Evolutionary conservation across 2,797 vertebrate genomes (phyloP), one percentile per base, ranked within the genome.

Genomic region (Muscicapa striata): DNA sequence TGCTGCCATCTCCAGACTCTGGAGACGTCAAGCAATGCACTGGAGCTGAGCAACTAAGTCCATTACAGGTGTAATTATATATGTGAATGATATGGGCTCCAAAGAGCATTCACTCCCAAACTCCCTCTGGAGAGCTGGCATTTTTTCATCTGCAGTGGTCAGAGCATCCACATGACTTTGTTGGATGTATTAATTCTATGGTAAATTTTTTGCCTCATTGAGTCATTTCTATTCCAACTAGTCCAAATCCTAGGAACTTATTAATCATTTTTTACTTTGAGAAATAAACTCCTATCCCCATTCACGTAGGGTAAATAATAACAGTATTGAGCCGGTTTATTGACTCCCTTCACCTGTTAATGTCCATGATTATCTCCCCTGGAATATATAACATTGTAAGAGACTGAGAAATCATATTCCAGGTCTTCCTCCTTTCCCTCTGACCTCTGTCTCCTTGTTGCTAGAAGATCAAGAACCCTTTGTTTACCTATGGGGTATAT

Each of bases 1-100:
- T 46, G 18, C 29, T 75, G n/a, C 0, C 3, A 18, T 51, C 46
- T 64, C 62, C 43, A 72, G 32, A 43, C 5, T 30, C 41, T 19
- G 80, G 41, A 74, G 30, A 48, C 11, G 23, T 34, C 45, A 51
- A 84, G 46, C 26, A 67, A 59, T 0, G 0, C 0, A 0, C 19
- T 0, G 0, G 75, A 46, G 49, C 62, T 69, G 43, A 89, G 57
- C 0, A 5, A 61, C 41, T 81, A 70, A 68, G 26, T 13, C 48
- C n/a, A 36, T 77, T 62, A 67, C 14, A 30, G 0, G 1, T 26
- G 32, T 30, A 40, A 68, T 30, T 61, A 61, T 6, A 40, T 3
- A 5, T 4, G 72, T 29, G 73, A 81, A 78, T 1, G 22, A 63
- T 5, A 32, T 0, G 0, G 15, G 62, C 38, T 29, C 79, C 78